These are phyloP conservation scores for Ochotona curzoniae DNA, from an alignment of 2,113 vertebrate genomes.

Conservation along the genomic window DNA sequence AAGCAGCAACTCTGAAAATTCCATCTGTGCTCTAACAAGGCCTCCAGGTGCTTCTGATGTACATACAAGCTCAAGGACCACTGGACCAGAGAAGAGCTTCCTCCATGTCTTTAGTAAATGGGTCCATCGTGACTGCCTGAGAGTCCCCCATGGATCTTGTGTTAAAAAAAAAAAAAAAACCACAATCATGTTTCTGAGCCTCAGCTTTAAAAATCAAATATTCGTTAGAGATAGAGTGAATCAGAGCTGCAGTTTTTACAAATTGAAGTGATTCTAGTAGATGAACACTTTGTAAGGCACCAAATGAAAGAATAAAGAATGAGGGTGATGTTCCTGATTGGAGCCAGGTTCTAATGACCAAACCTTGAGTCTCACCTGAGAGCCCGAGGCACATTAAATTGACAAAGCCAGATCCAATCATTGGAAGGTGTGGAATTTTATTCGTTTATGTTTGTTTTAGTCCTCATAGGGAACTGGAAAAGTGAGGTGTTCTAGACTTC, in stretches of 20 bases:
- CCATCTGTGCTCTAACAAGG: not conserved
- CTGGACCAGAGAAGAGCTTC: not conserved
- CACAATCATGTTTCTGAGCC: not conserved
- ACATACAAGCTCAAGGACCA: not conserved
- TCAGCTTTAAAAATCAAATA: not conserved
- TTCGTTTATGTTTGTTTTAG: not conserved
- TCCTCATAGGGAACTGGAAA: not conserved
- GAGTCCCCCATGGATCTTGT: not conserved
- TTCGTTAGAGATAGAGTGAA: not conserved
- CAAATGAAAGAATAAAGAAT: not conserved
- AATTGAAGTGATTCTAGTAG: not conserved
- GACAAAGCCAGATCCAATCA: constrained; percentile 8
- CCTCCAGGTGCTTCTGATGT: not conserved
- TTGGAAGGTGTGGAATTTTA: not conserved
- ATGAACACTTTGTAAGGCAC: not conserved
- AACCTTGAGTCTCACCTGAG: not conserved
- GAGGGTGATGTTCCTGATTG: not conserved
- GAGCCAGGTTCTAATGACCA: not conserved
- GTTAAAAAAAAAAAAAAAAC: not conserved
- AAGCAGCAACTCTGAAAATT: not conserved
- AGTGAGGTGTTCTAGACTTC: not conserved
- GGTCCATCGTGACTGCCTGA: not conserved
- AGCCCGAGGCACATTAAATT: not conserved
- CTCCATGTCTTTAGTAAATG: not conserved
- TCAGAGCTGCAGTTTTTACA: constrained; percentile 29